Evolutionary conservation across 2,113 vertebrate species (phyloP).

Genomic region (Trochalopteron elliotii): DNA sequence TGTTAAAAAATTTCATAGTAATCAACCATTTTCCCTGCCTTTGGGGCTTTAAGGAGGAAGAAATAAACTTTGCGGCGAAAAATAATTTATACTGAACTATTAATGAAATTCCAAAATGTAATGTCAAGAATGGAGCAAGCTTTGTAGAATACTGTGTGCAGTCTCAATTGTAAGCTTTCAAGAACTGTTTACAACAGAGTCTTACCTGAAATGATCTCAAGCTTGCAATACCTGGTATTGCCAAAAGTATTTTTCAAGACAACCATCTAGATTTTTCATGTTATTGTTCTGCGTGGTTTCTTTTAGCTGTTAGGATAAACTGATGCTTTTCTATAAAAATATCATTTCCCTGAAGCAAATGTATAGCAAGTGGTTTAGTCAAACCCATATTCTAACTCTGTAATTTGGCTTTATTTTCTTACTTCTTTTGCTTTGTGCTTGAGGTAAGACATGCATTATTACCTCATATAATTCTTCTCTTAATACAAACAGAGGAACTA

Average conservation of each 20-base stretch:
- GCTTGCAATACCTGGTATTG: neutral
- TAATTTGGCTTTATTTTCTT: neutral
- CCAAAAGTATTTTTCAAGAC: neutral
- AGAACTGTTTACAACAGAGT: neutral
- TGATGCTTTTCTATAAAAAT: neutral
- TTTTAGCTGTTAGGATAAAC: neutral
- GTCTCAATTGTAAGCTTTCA: neutral
- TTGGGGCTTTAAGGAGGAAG: neutral
- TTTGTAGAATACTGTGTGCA: neutral
- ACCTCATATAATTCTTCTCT: neutral
- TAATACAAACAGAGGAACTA: neutral
- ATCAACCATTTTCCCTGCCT: neutral
- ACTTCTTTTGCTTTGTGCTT: neutral
- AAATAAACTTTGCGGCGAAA: neutral
- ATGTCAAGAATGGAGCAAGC: neutral
- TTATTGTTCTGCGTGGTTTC: neutral
- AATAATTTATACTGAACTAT: neutral
- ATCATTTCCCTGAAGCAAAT: accelerated
- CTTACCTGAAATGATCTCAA: neutral
- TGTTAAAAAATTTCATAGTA: neutral
- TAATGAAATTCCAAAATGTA: neutral
- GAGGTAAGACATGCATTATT: neutral
- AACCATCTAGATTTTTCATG: neutral
- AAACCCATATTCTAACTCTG: neutral
- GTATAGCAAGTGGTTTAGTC: neutral